Evolutionary conservation across 92 coral and sea anemone species (phyloP).

Genomic region (Palythoa caribaeorum): DNA sequence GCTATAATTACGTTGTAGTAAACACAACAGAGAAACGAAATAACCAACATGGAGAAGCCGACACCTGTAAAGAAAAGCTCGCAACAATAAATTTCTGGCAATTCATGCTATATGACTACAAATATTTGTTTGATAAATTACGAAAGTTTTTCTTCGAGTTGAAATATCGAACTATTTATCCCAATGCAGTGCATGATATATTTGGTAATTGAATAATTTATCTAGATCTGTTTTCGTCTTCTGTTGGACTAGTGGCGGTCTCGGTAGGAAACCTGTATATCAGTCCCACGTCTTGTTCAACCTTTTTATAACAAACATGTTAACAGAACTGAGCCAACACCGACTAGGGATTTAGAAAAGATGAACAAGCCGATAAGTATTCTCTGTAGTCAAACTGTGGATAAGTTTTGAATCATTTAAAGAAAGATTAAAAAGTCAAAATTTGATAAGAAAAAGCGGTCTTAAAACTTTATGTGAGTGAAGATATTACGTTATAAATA

Average conservation of each 20-base stretch:
- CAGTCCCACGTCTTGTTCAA: no score
- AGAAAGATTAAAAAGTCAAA: neutral
- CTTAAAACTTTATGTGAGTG: neutral
- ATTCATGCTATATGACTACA: neutral
- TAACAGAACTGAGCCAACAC: no score
- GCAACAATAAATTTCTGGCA: neutral
- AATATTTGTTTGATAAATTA: no score
- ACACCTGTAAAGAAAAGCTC: slow-evolving; percentile 67
- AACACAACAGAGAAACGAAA: slow-evolving; percentile 91
- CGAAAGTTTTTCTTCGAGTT: no score
- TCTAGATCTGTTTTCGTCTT: slow-evolving; percentile 4
- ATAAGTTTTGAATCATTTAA: neutral
- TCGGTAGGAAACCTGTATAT: neutral
- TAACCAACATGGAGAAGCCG: slow-evolving; percentile 97
- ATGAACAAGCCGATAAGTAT: neutral
- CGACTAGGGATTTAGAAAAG: neutral
- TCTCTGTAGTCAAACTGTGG: neutral
- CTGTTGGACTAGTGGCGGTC: slow-evolving; percentile 5
- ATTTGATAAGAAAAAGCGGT: neutral
- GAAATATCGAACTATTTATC: no score
- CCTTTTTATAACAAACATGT: no score
- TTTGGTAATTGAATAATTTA: neutral
- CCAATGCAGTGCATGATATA: no score
- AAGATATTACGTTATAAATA: neutral
- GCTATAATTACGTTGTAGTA: slow-evolving; percentile 98